These are phyloP conservation scores for Harpagifer antarcticus DNA, from an alignment of 2,797 vertebrate species.

Conservation along the genomic window DNA sequence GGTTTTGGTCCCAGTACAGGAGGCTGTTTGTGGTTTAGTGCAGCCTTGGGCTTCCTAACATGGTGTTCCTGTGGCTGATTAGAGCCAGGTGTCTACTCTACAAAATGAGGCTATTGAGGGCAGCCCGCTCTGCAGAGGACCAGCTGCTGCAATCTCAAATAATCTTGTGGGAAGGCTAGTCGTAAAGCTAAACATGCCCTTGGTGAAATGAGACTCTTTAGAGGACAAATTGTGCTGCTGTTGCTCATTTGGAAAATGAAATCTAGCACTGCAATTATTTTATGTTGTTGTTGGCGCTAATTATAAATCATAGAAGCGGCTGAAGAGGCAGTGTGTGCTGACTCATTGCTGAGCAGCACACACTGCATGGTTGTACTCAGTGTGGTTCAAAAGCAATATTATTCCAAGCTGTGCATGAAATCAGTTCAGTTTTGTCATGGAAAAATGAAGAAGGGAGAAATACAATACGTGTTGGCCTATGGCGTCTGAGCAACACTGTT, in stretches of 20 bases:
- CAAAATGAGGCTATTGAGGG: constrained; percentile 61
- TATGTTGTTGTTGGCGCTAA: constrained; percentile 74
- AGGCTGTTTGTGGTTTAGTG: constrained; percentile 55
- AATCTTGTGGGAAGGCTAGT: constrained; percentile 70
- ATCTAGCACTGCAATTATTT: constrained; percentile 72
- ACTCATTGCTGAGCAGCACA: constrained; percentile 61
- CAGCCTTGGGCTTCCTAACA: constrained; percentile 64
- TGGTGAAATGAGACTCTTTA: constrained; percentile 67
- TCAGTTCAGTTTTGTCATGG: constrained; percentile 68
- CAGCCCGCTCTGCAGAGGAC: constrained; percentile 59
- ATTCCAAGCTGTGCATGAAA: constrained; percentile 77
- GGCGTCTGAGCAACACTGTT: constrained; percentile 9
- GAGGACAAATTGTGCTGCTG: constrained; percentile 75
- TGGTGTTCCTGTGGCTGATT: constrained; percentile 75
- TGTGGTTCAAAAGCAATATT: constrained; percentile 63
- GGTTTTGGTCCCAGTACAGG: constrained; percentile 31
- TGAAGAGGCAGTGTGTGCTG: constrained; percentile 57
- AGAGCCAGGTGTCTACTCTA: constrained; percentile 75
- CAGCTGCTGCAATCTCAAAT: constrained; percentile 68
- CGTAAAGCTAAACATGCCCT: constrained; percentile 70
- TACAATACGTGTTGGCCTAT: constrained; percentile 17
- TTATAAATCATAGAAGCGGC: constrained; percentile 68
- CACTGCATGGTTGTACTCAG: constrained; percentile 58
- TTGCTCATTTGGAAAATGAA: constrained; percentile 77
- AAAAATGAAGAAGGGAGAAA: constrained; percentile 51